Base-by-base conservation (phyloP, 2,888 invertebrate genomes). In the Drosophila anomelani region DNA sequence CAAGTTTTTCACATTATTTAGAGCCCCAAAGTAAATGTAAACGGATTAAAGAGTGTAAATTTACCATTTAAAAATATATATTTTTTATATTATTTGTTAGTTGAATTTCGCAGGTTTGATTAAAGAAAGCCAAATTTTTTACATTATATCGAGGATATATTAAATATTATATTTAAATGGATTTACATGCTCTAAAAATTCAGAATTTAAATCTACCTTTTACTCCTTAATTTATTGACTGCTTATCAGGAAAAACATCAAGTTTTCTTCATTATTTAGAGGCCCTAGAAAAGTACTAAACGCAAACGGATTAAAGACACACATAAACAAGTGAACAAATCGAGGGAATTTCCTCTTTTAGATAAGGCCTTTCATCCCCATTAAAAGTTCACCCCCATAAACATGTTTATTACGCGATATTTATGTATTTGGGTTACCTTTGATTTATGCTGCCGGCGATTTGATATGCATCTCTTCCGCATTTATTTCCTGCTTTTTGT, bases 371-470 rank as follows among this genome's bases (percentile, higher is more conserved):
- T 29, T 39, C 58, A 34, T 34, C 20, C 36, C 39, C n/a, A 29
- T 49, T 41, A 36, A 47, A 68, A 68, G 57, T 70, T 57, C 39
- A 49, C 17, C 38, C 68, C 59, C 26, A 58, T 69, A 70, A 71
- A 70, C 59, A 51, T 70, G 68, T 69, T 70, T 70, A 70, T 70
- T 58, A 32, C 43, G 38, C n/a, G 29, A 51, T 70, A 69, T 69
- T 70, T 69, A 69, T 70, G 68, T 69, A 68, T 68, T 68, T 69
- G 69, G 70, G 68, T 68, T 68, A 70, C 68, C 68, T 49, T 57
- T 68, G 68, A 68, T 68, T 68, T 68, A 68, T 69, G 71, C 47
- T 58, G 41, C 32, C 39, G 9, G 41, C 47, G 7, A 49, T 41
- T 49, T 70, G 68, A 70, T 68, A 68, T 68, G 68, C 70, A 68